Conservation (phyloP, 2,113 vertebrate genomes). For the Tiliqua scincoides region DNA sequence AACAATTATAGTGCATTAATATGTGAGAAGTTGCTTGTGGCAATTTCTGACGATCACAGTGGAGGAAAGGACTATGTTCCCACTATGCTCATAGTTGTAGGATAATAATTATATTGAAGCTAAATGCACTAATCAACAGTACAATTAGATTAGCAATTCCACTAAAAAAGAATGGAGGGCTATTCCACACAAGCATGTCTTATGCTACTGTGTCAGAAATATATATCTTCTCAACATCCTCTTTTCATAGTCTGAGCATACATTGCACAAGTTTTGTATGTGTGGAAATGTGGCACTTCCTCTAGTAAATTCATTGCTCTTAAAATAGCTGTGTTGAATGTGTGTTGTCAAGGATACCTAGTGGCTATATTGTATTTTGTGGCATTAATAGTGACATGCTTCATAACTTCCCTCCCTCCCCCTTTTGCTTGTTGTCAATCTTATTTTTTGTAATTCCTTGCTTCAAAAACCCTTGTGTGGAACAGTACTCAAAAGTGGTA, state of each 20-base stretch:
- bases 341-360: neutral
- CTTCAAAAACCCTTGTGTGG: neutral
- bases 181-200: neutral
- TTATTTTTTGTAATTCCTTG: neutral
- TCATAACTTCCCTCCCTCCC: neutral
- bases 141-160: neutral
- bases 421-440: neutral
- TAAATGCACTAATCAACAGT: neutral
- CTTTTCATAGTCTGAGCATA: neutral
- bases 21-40: slow-evolving; percentile 1
- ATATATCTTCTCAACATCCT: neutral
- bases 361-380: neutral
- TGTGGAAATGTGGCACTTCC: neutral
- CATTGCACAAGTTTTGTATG: neutral
- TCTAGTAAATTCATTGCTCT: neutral
- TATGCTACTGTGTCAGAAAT: neutral
- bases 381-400: neutral
- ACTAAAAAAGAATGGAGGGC: neutral
- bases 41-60: neutral
- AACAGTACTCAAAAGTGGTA: neutral
- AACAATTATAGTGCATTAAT: slow-evolving; percentile 24
- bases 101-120: neutral
- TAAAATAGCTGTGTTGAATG: neutral
- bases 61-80: neutral
- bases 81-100: neutral